phyloP scores from a whole-genome alignment of 2,113 vertebrate genomes.

The Cygnus atratus region DNA sequence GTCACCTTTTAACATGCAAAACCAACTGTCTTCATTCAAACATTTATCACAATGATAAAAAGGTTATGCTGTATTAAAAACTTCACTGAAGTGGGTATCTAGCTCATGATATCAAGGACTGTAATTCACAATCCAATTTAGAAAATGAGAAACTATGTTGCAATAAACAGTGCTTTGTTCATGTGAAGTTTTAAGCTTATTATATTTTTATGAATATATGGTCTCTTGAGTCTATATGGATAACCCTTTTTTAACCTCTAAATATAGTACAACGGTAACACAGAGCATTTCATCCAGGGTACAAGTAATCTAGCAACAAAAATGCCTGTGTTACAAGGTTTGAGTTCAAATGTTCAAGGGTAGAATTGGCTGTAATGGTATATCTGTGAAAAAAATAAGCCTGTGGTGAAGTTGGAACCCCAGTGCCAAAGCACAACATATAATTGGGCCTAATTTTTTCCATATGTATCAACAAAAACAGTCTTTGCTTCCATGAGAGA shows the following conservation, averaged over 20 bases:
- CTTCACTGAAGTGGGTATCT: not conserved
- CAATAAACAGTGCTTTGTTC: constrained; percentile 20
- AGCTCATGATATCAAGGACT: not conserved
- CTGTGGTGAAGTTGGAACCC: constrained; percentile 72
- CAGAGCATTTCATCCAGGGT: constrained; percentile 30
- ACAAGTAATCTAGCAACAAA: constrained; percentile 57
- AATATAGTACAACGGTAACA: constrained; percentile 32
- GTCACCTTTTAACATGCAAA: not conserved
- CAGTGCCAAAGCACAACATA: constrained; percentile 78
- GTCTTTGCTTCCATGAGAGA: constrained; percentile 73
- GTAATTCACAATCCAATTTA: not conserved
- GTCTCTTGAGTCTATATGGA: constrained; percentile 27
- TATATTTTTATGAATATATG: constrained; percentile 29
- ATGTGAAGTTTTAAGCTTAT: constrained; percentile 4
- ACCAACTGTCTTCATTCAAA: not conserved
- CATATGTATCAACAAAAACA: constrained; percentile 82
- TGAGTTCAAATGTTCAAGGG: constrained; percentile 78
- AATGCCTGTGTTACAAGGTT: constrained; percentile 69
- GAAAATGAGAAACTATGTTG: not conserved
- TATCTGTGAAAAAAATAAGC: constrained; percentile 76
- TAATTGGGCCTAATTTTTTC: constrained; percentile 80
- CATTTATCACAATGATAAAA: not conserved
- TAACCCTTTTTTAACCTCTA: constrained; percentile 50
- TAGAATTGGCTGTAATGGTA: constrained; percentile 69
- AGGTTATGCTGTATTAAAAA: not conserved